A percentile compares a stretch with the other conserved stretches of the same genome.
Conservation (phyloP, 2,113 vertebrate genomes). For the Laticauda laticaudata region DNA sequence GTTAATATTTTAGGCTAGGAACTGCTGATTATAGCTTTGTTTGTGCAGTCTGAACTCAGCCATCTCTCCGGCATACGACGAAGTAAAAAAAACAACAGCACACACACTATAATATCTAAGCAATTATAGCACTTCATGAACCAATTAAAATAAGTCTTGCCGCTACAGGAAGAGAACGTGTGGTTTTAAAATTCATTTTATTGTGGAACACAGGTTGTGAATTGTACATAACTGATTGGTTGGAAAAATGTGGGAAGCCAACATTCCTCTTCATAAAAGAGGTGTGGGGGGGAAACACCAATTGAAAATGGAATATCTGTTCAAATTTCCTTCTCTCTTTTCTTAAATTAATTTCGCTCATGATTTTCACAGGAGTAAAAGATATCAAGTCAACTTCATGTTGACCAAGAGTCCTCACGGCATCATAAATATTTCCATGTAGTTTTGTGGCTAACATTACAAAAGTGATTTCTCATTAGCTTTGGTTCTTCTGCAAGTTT, state of each 20-base stretch:
- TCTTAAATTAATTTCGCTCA: not conserved
- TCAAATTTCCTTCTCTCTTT: not conserved
- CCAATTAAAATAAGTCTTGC: not conserved
- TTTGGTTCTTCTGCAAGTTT: not conserved
- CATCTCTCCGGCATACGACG: not conserved
- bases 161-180: not conserved
- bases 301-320: not conserved
- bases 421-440: not conserved
- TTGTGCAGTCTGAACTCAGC: not conserved
- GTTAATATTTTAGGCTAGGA: not conserved
- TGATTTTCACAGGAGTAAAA: not conserved
- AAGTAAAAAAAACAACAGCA: not conserved
- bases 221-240: not conserved
- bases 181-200: not conserved
- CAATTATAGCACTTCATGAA: not conserved
- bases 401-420: not conserved
- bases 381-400: not conserved
- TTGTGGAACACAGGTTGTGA: not conserved
- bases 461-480: not conserved
- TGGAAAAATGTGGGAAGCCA: not conserved
- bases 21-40: not conserved
- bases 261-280: not conserved
- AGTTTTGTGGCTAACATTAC: no score
- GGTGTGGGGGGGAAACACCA: not conserved
- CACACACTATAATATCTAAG: not conserved